These are phyloP conservation scores for Phalanger gymnotis DNA, from an alignment of 2,797 vertebrate species.

Conservation along the genomic window DNA sequence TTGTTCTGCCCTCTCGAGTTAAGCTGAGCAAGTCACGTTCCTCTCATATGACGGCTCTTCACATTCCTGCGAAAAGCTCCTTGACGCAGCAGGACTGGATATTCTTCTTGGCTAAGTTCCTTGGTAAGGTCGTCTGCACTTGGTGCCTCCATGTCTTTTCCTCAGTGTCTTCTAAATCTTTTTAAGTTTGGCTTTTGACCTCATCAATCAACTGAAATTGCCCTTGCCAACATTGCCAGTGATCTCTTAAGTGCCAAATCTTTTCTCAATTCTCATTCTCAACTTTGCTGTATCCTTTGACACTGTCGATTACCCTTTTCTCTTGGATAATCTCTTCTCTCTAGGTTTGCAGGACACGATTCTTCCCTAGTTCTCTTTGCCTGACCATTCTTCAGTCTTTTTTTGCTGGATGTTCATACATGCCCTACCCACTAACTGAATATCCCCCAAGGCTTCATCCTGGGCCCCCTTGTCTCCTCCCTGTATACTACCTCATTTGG, in stretches of 20 bases:
- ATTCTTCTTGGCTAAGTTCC: not conserved
- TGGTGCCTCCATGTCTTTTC: not conserved
- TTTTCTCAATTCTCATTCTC: not conserved
- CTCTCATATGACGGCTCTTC: not conserved
- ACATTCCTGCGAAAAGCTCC: not conserved
- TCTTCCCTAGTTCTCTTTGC: not conserved
- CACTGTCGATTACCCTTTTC: not conserved
- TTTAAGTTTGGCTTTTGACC: not conserved
- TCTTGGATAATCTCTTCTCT: not conserved
- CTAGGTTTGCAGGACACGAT: not conserved
- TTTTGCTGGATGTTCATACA: not conserved
- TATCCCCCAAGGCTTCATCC: not conserved
- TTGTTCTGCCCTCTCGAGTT: not conserved
- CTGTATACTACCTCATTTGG: not conserved
- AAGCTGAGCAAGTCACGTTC: not conserved
- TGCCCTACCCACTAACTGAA: not conserved
- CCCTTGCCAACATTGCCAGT: no score
- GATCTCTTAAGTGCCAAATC: no score
- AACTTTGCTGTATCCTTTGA: not conserved
- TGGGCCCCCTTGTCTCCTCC: not conserved
- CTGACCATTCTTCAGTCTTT: not conserved
- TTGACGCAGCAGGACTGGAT: not conserved
- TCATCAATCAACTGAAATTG: not conserved
- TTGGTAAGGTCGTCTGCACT: not conserved
- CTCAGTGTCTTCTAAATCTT: not conserved